These are phyloP conservation scores for Piprites chloris DNA, from an alignment of 2,113 vertebrate genomes.

Conservation along the genomic window DNA sequence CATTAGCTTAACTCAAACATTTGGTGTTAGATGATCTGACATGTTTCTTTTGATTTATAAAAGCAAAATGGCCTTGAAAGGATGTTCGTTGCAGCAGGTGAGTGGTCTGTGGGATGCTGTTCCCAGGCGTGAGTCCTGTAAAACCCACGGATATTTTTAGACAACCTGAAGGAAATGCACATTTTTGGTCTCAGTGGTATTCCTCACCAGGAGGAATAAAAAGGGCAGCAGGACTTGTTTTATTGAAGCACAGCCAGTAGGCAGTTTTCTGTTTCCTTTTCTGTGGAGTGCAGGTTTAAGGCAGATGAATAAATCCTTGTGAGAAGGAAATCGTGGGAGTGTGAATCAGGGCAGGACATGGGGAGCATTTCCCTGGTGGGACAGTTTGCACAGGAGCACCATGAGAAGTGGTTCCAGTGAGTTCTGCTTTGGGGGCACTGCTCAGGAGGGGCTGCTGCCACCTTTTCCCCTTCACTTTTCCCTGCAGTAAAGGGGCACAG, in stretches of 20 bases:
- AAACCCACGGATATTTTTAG: not conserved
- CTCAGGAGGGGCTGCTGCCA: not conserved
- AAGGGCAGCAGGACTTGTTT: not conserved
- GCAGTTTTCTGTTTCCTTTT: not conserved
- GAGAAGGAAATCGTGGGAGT: not conserved
- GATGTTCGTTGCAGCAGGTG: not conserved
- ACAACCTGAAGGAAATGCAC: not conserved
- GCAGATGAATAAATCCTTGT: not conserved
- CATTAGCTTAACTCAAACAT: not conserved
- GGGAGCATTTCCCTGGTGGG: not conserved
- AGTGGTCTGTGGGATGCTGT: not conserved
- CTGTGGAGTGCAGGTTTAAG: not conserved
- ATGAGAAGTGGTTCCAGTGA: accelerated
- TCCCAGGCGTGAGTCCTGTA: not conserved
- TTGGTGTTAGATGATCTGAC: not conserved
- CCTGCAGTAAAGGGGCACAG: not conserved
- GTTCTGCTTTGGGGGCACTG: not conserved
- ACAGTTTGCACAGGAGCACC: too few species aligned
- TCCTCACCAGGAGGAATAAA: not conserved
- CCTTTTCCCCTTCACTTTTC: not conserved
- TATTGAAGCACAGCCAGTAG: not conserved
- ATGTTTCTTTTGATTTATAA: not conserved
- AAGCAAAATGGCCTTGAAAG: not conserved
- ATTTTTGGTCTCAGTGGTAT: not conserved
- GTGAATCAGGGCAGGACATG: not conserved